phyloP scores from a whole-genome alignment of 2,888 invertebrate species.

The Torymus tubicola region DNA sequence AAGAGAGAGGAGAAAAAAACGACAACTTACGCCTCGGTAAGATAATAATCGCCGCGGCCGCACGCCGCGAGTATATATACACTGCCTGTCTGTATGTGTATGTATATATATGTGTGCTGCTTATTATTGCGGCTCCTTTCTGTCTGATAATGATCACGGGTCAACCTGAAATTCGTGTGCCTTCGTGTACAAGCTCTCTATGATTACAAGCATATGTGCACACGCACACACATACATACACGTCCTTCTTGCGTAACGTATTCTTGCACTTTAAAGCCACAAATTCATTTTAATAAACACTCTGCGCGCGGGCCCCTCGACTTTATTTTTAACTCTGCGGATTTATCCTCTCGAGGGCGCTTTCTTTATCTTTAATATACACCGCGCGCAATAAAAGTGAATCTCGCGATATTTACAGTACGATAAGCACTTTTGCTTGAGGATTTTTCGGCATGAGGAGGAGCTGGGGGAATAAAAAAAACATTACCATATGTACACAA shows the following conservation, averaged over 20 bases:
- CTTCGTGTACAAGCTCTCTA: neutral
- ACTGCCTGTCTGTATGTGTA: too few relatives aligned
- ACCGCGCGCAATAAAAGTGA: too few relatives aligned
- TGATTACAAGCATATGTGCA: neutral
- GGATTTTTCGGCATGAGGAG: too few relatives aligned
- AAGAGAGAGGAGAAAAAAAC: neutral
- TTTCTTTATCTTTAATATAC: too few relatives aligned
- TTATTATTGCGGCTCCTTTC: constrained; percentile 28
- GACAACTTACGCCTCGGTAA: neutral
- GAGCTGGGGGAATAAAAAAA: too few relatives aligned
- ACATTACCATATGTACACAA: too few relatives aligned
- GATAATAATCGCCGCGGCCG: constrained; percentile 14
- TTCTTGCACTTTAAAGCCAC: constrained; percentile 8
- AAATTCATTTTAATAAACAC: constrained; percentile 27
- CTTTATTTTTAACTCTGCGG: too few relatives aligned
- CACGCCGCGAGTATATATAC: neutral
- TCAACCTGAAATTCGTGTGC: constrained; percentile 31
- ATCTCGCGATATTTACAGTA: too few relatives aligned
- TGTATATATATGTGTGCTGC: neutral
- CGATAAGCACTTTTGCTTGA: too few relatives aligned
- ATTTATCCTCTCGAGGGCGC: too few relatives aligned
- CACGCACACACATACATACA: neutral
- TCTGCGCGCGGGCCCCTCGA: neutral
- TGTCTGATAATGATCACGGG: constrained; percentile 38
- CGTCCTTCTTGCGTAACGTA: neutral